These are phyloP conservation scores for Drosophila oshimai DNA, from an alignment of 1,140 invertebrate genomes.

Conservation along the genomic window DNA sequence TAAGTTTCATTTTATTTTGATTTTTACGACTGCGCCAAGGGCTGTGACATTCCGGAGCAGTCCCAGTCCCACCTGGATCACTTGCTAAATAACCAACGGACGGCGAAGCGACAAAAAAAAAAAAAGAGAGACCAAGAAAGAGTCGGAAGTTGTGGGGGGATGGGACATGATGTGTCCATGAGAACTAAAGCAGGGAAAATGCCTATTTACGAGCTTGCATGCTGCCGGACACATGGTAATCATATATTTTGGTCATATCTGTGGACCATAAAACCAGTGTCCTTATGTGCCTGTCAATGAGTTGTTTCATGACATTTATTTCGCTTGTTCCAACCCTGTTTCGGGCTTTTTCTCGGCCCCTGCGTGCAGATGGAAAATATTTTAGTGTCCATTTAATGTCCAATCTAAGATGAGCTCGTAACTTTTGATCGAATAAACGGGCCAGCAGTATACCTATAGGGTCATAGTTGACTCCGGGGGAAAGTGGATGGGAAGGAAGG, in stretches of 20 bases:
- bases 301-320: conserved; percentile 82
- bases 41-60: conserved; percentile 47
- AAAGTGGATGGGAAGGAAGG: conserved; percentile 8
- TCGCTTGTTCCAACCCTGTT: conserved; percentile 56
- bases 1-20: conserved; percentile 82
- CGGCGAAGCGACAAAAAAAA: conserved; percentile 46
- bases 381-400: conserved; percentile 83
- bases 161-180: conserved; percentile 33
- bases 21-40: conserved; percentile 72
- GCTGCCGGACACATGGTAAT: conserved; percentile 82
- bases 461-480: conserved; percentile 27
- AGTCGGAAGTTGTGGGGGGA: conserved; percentile 16
- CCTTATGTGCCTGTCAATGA: conserved; percentile 83
- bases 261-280: conserved; percentile 82
- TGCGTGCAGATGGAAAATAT: conserved; percentile 82
- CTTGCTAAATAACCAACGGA: conserved; percentile 68
- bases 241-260: conserved; percentile 83
- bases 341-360: conserved; percentile 14
- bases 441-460: conserved; percentile 6
- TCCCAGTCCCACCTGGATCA: conserved; percentile 82
- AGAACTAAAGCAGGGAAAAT: conserved; percentile 78
- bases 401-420: conserved; percentile 83
- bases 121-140: conserved; percentile 14
- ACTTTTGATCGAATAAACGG: conserved; percentile 82
- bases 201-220: conserved; percentile 82